A percentile compares a stretch with the other conserved stretches of the same genome.
phyloP scores from a whole-genome alignment of 2,888 invertebrate species.

The Ceriagrion tenellum region DNA sequence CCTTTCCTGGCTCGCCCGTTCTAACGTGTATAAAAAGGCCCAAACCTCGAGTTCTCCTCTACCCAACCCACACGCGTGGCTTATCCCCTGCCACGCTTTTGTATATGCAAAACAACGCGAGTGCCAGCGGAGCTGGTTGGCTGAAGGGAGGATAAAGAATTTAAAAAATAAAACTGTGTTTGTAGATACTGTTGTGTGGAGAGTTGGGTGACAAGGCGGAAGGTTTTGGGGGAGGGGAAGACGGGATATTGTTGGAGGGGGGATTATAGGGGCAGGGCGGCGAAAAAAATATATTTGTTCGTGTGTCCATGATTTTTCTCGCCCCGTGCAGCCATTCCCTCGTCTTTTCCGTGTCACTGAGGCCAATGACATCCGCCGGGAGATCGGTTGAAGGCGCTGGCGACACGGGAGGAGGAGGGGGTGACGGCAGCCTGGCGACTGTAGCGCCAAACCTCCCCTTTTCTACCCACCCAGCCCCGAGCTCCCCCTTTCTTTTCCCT shows the following conservation, averaged over 20 bases:
- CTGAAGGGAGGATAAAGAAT: background rate
- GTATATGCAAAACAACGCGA: no score
- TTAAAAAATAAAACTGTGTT: no score
- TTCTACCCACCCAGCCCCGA: background rate
- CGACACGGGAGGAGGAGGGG: conserved; percentile 26
- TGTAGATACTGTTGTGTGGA: no score
- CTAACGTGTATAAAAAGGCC: no score
- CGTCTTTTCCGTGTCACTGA: background rate
- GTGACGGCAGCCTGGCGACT: background rate
- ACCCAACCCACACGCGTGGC: no score
- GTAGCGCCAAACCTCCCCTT: background rate
- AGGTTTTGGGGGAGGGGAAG: no score
- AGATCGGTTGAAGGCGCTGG: background rate
- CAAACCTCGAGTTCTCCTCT: no score
- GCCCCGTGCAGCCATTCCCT: conserved; percentile 2
- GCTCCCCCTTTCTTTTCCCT: background rate
- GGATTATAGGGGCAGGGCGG: background rate
- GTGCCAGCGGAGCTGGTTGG: background rate
- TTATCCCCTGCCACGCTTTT: no score
- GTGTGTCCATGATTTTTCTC: background rate
- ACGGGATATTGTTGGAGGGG: background rate
- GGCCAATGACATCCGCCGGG: conserved; percentile 37
- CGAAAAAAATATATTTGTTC: background rate
- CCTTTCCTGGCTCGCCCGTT: no score
- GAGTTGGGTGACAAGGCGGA: no score